Conservation (phyloP, 2,113 vertebrate genomes). For the Saimiri boliviensis region DNA sequence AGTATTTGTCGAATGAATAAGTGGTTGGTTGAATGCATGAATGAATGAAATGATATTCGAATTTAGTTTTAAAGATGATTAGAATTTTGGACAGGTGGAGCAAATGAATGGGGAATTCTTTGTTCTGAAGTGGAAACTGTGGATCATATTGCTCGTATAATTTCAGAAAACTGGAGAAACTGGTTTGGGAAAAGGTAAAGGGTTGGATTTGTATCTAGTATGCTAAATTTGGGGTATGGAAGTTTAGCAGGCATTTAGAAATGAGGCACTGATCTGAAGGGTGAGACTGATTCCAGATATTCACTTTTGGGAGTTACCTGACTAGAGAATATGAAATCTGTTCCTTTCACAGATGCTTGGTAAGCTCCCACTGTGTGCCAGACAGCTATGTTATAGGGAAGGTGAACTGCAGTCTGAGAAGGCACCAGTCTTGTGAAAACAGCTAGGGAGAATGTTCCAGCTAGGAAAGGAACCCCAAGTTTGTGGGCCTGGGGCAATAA, state of each 20-base stretch:
- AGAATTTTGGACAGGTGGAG: slow-evolving; percentile 49
- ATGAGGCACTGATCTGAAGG: not conserved
- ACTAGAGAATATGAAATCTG: not conserved
- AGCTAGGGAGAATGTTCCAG: not conserved
- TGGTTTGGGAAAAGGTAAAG: slow-evolving; percentile 18
- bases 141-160: not conserved
- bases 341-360: not conserved
- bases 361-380: not conserved
- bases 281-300: not conserved
- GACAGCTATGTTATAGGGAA: not conserved
- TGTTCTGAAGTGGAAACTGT: slow-evolving; percentile 15
- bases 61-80: slow-evolving; percentile 45
- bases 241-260: not conserved
- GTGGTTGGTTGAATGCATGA: slow-evolving; percentile 39
- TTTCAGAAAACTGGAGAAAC: slow-evolving; percentile 21
- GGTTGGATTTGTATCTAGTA: not conserved
- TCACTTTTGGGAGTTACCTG: not conserved
- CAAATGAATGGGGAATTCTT: slow-evolving; percentile 13
- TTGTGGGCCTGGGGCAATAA: not conserved
- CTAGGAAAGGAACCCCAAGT: not conserved
- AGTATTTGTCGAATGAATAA: slow-evolving; percentile 50
- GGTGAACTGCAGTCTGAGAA: not conserved
- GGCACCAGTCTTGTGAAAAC: not conserved
- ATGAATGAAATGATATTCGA: slow-evolving; percentile 22
- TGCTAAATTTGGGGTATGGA: not conserved